A percentile compares a stretch with the other conserved stretches of the same genome.
Conservation (phyloP, 2,888 invertebrate genomes). For the Trichacis sp. region DNA sequence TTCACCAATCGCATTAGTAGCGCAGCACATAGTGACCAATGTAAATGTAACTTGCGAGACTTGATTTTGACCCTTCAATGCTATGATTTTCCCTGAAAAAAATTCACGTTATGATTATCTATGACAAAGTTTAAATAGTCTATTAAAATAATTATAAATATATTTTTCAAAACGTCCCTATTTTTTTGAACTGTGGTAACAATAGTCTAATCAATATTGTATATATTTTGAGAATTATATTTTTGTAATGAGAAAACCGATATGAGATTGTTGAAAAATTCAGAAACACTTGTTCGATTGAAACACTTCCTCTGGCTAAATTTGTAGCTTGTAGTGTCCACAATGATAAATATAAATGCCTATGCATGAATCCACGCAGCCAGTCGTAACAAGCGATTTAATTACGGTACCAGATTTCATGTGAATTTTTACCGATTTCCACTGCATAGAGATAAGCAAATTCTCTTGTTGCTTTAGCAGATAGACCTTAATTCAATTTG, state of each 20-base stretch:
- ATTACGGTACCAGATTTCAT: too few relatives aligned
- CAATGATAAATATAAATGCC: background rate
- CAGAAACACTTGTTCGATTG: background rate
- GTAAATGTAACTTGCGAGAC: too few relatives aligned
- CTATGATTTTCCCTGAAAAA: too few relatives aligned
- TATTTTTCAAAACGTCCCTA: too few relatives aligned
- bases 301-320: background rate
- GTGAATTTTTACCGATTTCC: too few relatives aligned
- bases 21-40: conserved; percentile 40
- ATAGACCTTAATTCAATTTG: too few relatives aligned
- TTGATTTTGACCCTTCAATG: too few relatives aligned
- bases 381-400: background rate
- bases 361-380: background rate
- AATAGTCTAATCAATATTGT: background rate
- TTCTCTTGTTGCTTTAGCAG: too few relatives aligned
- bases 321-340: background rate
- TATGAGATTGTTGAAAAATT: background rate
- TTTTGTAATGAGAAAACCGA: background rate
- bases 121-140: too few relatives aligned
- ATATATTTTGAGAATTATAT: background rate
- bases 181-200: conserved; percentile 60
- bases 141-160: too few relatives aligned
- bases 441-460: too few relatives aligned
- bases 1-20: conserved; percentile 40
- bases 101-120: too few relatives aligned